Percentiles rank a stretch among this genome's conserved stretches.
These are phyloP conservation scores for Drosophila kohkoa DNA, from an alignment of 1,140 invertebrate genomes.

Conservation along the genomic window DNA sequence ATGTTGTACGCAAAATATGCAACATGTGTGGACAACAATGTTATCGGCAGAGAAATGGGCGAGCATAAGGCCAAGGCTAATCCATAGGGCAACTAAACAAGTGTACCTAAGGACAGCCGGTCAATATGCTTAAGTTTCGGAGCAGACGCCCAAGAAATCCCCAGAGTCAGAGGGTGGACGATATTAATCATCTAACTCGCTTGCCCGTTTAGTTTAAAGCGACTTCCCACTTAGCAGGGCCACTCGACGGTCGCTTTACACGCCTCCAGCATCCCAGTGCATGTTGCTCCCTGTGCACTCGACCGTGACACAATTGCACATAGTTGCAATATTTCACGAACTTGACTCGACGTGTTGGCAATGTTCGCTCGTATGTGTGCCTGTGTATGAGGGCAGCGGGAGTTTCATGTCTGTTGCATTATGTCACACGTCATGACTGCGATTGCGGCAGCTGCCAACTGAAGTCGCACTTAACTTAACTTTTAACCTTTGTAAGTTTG, in stretches of 20 bases:
- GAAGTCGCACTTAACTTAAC: constrained; percentile 23
- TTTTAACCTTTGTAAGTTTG: constrained; percentile 29
- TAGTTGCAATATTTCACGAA: constrained; percentile 20
- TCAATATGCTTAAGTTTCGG: constrained; percentile 35
- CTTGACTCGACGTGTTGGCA: neutral
- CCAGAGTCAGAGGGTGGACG: neutral
- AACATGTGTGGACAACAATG: constrained; percentile 38
- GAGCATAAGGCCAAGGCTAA: neutral
- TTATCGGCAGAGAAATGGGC: neutral
- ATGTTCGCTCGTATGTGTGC: neutral
- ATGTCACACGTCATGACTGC: constrained; percentile 24
- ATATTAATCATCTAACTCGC: constrained; percentile 56
- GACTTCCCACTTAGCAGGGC: constrained; percentile 39
- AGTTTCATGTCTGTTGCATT: constrained; percentile 37
- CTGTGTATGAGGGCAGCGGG: neutral
- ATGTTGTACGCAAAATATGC: constrained; percentile 11
- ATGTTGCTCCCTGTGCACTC: constrained; percentile 12
- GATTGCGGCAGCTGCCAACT: constrained; percentile 23
- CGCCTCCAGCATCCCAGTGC: constrained; percentile 1
- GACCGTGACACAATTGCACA: constrained; percentile 33
- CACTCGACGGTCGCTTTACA: no score
- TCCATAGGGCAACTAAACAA: neutral
- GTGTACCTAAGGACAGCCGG: neutral
- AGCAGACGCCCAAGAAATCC: neutral
- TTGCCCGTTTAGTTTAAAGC: constrained; percentile 47